Base-by-base conservation (phyloP, 2,888 invertebrate species). In the Macroteleia sp. region DNA sequence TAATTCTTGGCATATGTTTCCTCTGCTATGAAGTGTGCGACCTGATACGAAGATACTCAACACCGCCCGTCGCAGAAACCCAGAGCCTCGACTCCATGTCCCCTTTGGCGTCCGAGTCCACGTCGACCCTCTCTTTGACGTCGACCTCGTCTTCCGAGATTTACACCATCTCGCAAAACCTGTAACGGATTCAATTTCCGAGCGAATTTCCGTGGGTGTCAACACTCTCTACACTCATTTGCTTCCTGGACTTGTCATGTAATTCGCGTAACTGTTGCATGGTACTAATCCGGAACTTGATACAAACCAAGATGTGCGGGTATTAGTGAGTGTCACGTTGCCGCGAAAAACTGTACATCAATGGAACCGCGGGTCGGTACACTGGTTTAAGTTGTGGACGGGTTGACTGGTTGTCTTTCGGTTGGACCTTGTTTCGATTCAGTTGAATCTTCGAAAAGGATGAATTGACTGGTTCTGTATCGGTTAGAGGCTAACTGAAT, bases 21-120 rank as follows among this genome's bases (percentile, higher is more conserved):
- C 92, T 94, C 88, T 94, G 94, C 87, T 94, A 94, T 90, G 94
- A 94, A 92, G 92, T 94, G 88, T 93, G 94, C 91, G 94, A 94
- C 89, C 92, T 94, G 89, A 92, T 94, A 46, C 84, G 86, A 74
- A 87, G 89, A 34, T 90, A 90, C 77, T 81, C 90, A 39, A 81
- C 87, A 22, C 87, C 89, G 14, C 81, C 87, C 19, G 81, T 85
- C 16, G 67, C 81, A 46, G 89, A 87, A 36, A 77, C 84, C 3
- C 88, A 85, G 25, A 85, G 82, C 30, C 48, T 82, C 48, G 86
- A 77, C 54, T 73, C 85, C 12, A 67, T 86, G 22, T 71, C 86
- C 83, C 84, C 85, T 56, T 61, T 81, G 90, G 70, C 91, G 88
- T 46, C 61, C 4, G 46, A 66, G 16, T 59, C 64, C 8, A 86